Base-by-base conservation (phyloP, 2,888 invertebrate genomes). In the Baronia brevicornis region DNA sequence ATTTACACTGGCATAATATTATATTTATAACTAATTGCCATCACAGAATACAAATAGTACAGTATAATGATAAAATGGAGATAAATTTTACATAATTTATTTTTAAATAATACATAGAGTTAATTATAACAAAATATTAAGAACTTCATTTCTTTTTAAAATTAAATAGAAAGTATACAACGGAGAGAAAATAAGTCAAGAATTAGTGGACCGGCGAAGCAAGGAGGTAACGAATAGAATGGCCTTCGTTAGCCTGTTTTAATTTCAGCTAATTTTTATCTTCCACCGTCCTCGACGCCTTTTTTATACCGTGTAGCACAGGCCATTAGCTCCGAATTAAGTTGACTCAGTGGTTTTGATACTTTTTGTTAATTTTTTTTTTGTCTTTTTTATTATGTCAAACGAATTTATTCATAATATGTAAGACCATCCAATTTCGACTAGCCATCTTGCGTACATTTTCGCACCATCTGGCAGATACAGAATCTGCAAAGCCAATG, bases 231-330 rank as follows among this genome's bases (percentile, higher is more conserved):
- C 43, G 32, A 46, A 41, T 44, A 72, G 79, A 84, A 84, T 82
- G 62, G 75, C 63, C 64, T 82, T 84, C 84, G 79, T 82, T 84
- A 82, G 80, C 66, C 66, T 70, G 68, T 82, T 82, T 84, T 84
- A 84, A 85, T 85, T 84, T 84, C 72, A 75, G 78, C 84, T 85
- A 85, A 84, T 84, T 85, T 80, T 84, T 79, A 82, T 84, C 84
- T 80, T 60, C 59, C 50, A 56, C 54, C 56, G 60, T 51, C 65
- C 64, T 54, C 67, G 64, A 56, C 60, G 62, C 64, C 68, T 71
- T 80, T 84, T 84, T 84, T 84, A n/a, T n/a, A 69, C 66, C 52
- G 42, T 44, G 53, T 51, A 68, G 70, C 64, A 69, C 68, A 64
- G 62, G 54, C 79, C 80, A 80, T 80, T 80, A 82, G 75, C 69